Evolutionary conservation across 2,797 vertebrate genomes (phyloP), one percentile per base, ranked within the genome.

Genomic region (Poeciliopsis turneri): DNA sequence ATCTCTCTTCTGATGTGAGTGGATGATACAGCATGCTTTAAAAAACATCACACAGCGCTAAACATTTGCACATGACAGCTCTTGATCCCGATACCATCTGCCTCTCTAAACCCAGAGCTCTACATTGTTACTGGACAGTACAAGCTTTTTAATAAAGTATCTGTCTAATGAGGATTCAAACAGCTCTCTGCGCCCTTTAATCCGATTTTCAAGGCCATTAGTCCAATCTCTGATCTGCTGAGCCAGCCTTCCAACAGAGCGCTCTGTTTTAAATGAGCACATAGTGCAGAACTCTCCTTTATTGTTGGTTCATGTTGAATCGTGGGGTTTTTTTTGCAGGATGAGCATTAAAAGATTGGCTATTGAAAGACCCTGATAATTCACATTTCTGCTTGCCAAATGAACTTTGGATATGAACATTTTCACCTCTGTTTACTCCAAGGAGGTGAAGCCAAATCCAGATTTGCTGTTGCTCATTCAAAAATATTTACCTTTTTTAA

Each of bases 151-250:
- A 76, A 88, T 81, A 68, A 76, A 78, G 78, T 39, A 61, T 78
- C 36, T 51, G 70, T 76, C 70, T 85, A 84, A 89, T 80, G 64
- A 73, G 72, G 75, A 84, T 86, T 90, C 73, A 86, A 78, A 75
- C 77, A 69, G 66, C 59, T 72, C 28, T 39, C 64, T 82, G 20
- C 39, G 51, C 13, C 68, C 61, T 86, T 88, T 83, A 83, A 85
- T 87, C 70, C 4, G 2, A 36, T 64, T 82, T 88, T 83, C 82
- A 80, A 77, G 73, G 69, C 57, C 59, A 84, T 88, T 85, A 74
- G 75, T 78, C 47, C 30, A 45, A 43, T 85, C 78, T 84, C 53
- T 78, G 74, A 81, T 85, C 75, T 77, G 69, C 53, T 74, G 68
- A 61, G 72, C 77, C n/a, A 72, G 33, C 64, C 45, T 43, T 81